Conservation (phyloP, 2,113 vertebrate species). For the Tretioscincus oriximinensis region DNA sequence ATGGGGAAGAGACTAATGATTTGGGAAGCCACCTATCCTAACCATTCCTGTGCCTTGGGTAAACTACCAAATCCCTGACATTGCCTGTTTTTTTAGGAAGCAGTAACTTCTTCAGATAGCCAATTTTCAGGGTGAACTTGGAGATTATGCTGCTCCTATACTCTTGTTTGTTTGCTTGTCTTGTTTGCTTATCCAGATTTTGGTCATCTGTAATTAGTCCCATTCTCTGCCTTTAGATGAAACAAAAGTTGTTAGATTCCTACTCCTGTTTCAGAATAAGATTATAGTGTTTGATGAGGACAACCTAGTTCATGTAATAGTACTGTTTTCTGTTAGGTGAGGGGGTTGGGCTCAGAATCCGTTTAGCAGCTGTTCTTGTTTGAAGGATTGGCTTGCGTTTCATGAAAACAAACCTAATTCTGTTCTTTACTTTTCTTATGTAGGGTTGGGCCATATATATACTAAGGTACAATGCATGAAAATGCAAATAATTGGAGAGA, state of each 20-base stretch:
- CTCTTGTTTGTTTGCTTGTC: no score
- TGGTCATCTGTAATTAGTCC: neutral
- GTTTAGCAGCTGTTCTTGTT: neutral
- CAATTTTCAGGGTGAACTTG: no score
- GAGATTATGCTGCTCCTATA: no score
- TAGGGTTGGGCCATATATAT: neutral
- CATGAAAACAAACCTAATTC: constrained; percentile 1
- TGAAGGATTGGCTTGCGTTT: neutral
- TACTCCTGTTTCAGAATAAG: neutral
- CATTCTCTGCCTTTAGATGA: neutral
- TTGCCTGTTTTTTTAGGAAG: no score
- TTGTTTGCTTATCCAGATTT: no score
- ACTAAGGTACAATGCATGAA: neutral
- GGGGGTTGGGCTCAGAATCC: neutral
- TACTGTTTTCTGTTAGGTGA: neutral
- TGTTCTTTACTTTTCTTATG: neutral
- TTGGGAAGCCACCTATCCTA: no score
- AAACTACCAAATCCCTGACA: no score
- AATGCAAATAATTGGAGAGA: neutral
- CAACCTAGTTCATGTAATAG: neutral
- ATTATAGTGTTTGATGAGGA: neutral
- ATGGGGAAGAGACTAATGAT: no score
- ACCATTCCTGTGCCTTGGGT: no score
- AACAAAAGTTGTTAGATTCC: neutral
- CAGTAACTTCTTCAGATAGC: no score